Evolutionary conservation across 30 jellyfish, hydroid and myxozoan species (phyloP), one percentile per base, ranked within the genome.

Genomic region (Aurelia coerulea): DNA sequence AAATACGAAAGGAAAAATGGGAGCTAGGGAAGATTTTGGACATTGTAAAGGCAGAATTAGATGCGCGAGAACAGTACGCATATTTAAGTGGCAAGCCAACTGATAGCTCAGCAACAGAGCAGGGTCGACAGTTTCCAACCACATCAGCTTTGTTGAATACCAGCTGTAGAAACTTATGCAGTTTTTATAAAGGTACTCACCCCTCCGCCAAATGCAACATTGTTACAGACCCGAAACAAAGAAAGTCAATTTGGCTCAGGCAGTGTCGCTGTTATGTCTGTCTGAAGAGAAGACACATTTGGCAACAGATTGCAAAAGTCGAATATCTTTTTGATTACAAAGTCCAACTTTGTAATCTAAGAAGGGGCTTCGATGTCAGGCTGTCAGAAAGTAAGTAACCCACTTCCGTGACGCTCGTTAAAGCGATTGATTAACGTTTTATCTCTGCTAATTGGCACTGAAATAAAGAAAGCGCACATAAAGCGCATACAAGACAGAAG

Each of bases 11-110:
- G 11, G 81, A 17, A 67, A 73, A 79, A 50, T 79, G 90, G 90
- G 81, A 79, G 50, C 51, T 79, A 17, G 81, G 67, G 29, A 39
- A 49, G 18, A 62, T 79, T 17, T 62, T 79, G 68, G 81, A 79
- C 11, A 65, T 7, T 37, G 19, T 79, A 35, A 63, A 79, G 79
- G 80, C 58, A 32, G 90, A 79, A 18, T 50, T 79, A 16, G 62
- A 53, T 42, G 90, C 90, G 33, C 52, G 90, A 63, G 90, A 79
- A 64, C 90, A 64, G 60, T 56, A 81, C 52, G 3, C 63, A 31
- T 79, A 78, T 18, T 42, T 78, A 60, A 63, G 62, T 17, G 14
- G 16, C 41, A 78, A 41, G 52, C 58, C 54, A n/a, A 56, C 69
- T 31, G 31, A 19, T 53, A 42, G 60, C 65, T 35, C 80, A 15